These are phyloP conservation scores for Rutpela maculata DNA, from an alignment of 2,888 invertebrate genomes.

Conservation along the genomic window DNA sequence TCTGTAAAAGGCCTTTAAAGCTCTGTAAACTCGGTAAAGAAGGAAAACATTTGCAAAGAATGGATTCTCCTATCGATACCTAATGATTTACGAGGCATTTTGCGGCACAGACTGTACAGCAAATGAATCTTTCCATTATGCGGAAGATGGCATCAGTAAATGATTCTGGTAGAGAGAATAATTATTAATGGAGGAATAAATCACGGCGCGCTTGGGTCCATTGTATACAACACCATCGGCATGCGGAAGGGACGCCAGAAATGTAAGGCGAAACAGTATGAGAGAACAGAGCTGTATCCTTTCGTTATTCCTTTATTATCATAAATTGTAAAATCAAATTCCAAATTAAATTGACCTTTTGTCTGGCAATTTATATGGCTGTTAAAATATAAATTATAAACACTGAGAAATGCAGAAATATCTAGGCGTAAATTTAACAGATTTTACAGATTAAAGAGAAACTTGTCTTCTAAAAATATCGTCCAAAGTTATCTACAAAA, in stretches of 20 bases:
- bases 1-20: no score
- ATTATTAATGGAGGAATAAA: slow-evolving; percentile 40
- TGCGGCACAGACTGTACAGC: not conserved
- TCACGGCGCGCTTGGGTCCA: slow-evolving; percentile 11
- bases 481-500: no score
- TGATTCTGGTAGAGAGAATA: slow-evolving; percentile 12
- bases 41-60: slow-evolving; percentile 1
- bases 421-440: no score
- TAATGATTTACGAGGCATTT: not conserved
- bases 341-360: not conserved
- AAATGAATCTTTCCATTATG: not conserved
- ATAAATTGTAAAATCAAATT: not conserved
- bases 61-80: not conserved
- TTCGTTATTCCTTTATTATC: slow-evolving; percentile 1
- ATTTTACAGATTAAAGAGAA: no score
- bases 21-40: no score
- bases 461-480: no score
- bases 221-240: not conserved
- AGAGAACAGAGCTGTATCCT: not conserved
- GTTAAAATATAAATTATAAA: not conserved
- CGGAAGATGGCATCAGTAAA: not conserved
- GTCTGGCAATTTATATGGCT: not conserved
- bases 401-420: not conserved
- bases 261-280: not conserved
- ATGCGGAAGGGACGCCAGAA: not conserved